Evolutionary conservation across 2,113 vertebrate genomes (phyloP).

Genomic region (Antechinus flavipes): DNA sequence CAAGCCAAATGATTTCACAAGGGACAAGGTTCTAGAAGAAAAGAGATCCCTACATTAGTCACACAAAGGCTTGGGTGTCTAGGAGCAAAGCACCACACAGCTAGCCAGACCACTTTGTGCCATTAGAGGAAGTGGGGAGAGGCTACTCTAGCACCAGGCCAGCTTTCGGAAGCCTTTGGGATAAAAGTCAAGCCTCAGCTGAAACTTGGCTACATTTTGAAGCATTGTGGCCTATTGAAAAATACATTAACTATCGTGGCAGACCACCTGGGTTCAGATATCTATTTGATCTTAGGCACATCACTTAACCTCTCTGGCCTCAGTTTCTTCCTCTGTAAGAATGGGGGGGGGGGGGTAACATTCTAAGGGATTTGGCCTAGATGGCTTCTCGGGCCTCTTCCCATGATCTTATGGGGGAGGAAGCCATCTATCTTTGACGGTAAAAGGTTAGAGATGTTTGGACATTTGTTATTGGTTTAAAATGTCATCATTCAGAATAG

Average conservation of each 20-base stretch:
- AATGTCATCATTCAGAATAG: neutral
- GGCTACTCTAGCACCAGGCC: neutral
- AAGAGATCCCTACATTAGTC: neutral
- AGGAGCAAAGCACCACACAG: neutral
- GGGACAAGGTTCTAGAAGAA: neutral
- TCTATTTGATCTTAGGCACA: neutral
- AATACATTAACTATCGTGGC: neutral
- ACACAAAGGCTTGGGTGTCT: neutral
- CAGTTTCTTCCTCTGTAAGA: neutral
- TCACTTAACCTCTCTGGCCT: neutral
- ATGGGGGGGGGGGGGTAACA: fast-evolving
- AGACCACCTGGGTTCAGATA: neutral
- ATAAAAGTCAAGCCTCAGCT: neutral
- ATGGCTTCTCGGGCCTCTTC: neutral
- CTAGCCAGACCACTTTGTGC: neutral
- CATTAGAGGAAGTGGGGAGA: neutral
- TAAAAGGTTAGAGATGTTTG: neutral
- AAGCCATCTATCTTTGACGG: neutral
- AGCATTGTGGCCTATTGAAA: neutral
- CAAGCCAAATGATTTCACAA: neutral
- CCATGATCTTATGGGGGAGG: neutral
- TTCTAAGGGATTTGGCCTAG: neutral
- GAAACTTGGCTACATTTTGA: neutral
- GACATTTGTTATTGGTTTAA: neutral
- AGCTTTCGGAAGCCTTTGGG: neutral